Evolutionary conservation across 2,888 invertebrate species (phyloP).

Genomic region (Sarcophaga caerulescens): DNA sequence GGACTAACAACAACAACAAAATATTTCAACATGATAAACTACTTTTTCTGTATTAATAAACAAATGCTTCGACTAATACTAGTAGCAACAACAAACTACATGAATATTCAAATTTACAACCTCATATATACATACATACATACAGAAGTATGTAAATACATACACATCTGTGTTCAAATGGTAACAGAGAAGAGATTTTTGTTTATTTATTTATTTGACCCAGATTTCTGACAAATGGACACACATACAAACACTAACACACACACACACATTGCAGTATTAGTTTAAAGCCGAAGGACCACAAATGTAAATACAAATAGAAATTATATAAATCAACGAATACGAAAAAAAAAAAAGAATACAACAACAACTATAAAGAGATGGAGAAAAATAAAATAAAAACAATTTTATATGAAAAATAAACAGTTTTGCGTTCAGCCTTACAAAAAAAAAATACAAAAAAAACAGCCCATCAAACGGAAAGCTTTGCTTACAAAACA

Average conservation of each 20-base stretch:
- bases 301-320: slow-evolving; percentile 65
- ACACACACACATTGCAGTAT: not conserved
- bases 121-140: not conserved
- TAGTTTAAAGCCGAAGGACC: slow-evolving; percentile 61
- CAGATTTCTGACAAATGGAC: slow-evolving; percentile 57
- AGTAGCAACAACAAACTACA: slow-evolving; percentile 20
- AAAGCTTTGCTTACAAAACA: slow-evolving; percentile 11
- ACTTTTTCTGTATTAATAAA: slow-evolving; percentile 57
- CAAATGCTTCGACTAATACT: not conserved
- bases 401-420: slow-evolving; percentile 52
- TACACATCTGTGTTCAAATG: not conserved
- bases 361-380: not conserved
- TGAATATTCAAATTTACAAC: slow-evolving; percentile 40
- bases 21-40: slow-evolving; percentile 63
- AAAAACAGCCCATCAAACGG: slow-evolving; percentile 49
- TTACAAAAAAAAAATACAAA: slow-evolving; percentile 1
- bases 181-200: slow-evolving; percentile 24
- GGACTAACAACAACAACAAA: slow-evolving; percentile 46
- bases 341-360: not conserved
- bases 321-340: slow-evolving; percentile 57
- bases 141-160: not conserved
- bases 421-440: slow-evolving; percentile 47
- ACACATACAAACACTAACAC: slow-evolving; percentile 3
- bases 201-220: slow-evolving; percentile 67
- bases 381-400: slow-evolving; percentile 18